phyloP scores from a whole-genome alignment of 1,140 invertebrate genomes.

The Nautilus pompilius region DNA sequence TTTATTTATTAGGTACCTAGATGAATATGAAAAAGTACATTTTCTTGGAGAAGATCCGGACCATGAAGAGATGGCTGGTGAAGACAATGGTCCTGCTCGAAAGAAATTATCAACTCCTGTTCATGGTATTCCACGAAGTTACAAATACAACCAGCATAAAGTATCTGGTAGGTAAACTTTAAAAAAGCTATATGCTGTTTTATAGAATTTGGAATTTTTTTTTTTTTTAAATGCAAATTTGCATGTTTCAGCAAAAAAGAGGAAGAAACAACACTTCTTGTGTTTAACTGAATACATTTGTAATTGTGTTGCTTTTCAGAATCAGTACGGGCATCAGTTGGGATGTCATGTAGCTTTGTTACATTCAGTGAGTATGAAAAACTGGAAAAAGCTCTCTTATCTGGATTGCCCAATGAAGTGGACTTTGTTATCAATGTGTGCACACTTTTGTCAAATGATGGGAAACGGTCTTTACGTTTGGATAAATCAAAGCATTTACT shows the following conservation, averaged over 20 bases:
- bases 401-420: slow-evolving; percentile 96
- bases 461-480: slow-evolving; percentile 80
- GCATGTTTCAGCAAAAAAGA: too few species aligned
- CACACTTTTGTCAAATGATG: slow-evolving; percentile 90
- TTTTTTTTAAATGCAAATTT: too few species aligned
- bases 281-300: background rate
- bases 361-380: slow-evolving; percentile 81
- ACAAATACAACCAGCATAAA: slow-evolving; percentile 80
- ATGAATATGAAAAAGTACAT: slow-evolving; percentile 81
- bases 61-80: slow-evolving; percentile 59
- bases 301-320: slow-evolving; percentile 56
- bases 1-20: slow-evolving; percentile 67
- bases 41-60: slow-evolving; percentile 75
- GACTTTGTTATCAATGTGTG: slow-evolving; percentile 98
- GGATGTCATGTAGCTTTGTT: slow-evolving; percentile 70
- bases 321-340: slow-evolving; percentile 64
- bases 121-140: slow-evolving; percentile 67
- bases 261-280: too few species aligned
- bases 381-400: slow-evolving; percentile 82
- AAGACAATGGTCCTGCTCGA: slow-evolving; percentile 68
- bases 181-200: too few species aligned
- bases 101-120: slow-evolving; percentile 38
- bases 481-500: slow-evolving; percentile 80
- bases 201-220: too few species aligned
- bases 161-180: slow-evolving; percentile 69